Base-by-base conservation (phyloP, 2,888 invertebrate species). In the Hipparchia sbordonii region DNA sequence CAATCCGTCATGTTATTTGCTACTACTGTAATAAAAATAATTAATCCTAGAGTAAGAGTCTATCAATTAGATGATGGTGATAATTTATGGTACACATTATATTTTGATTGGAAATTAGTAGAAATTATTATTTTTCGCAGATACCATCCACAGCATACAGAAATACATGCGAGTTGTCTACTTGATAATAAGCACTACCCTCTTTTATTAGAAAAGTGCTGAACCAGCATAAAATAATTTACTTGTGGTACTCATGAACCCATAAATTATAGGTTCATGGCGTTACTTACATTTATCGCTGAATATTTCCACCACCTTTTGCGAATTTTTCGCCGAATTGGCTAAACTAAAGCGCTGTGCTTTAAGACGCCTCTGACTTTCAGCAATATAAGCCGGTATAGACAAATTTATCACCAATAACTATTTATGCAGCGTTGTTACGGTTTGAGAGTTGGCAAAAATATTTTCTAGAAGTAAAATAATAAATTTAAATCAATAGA, bases 401-500 rank as follows among this genome's bases (percentile, higher is more conserved):
- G 91, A 87, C 69, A 92, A 85, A 79, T 95, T 95, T n/a, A 91
- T 83, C 82, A 92, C 91, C 73, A 94, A 82, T 57, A 95, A 82
- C 72, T 90, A 86, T 63, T 85, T 88, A 74, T 94, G 93, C 70
- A 87, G 82, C 51, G 81, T 77, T 45, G 87, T 86, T 63, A 95
- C 82, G 69, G 89, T 90, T 73, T 86, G 81, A 62, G 89, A 82
- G 70, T 89, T 90, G 45, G 80, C 77, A 52, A 88, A 87, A 80
- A 95, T 87, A 72, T 91, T 87, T 80, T 86, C 95, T 95, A 52
- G n/a, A 71, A 71, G 46, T 62, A 66, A 70, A 67, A 52, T 74
- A 70, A 60, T 39, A 61, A 72, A 45, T 6, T 74, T 33, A 60
- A 61, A 67, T 70, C 67, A 75, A 76, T 46, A 72, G 71, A 76